Percentiles rank a stretch among this genome's conserved stretches.
Conservation (phyloP, 1,140 invertebrate species). For the Acromyrmex heyeri region DNA sequence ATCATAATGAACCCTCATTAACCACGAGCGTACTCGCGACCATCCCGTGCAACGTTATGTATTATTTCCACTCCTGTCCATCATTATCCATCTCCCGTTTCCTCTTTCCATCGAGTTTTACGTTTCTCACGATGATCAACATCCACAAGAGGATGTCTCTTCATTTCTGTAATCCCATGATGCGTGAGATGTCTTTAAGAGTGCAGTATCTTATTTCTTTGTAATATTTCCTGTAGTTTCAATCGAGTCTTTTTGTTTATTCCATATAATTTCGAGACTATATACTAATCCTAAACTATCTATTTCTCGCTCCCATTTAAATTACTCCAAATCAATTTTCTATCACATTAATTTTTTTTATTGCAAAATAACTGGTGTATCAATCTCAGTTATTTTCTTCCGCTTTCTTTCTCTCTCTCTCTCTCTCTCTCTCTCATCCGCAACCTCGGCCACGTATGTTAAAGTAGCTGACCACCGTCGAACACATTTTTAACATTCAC, state of each 20-base stretch:
- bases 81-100: constrained; percentile 46
- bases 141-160: constrained; percentile 15
- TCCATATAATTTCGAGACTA: neutral
- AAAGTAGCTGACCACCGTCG: constrained; percentile 6
- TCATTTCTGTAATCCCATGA: neutral
- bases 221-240: neutral
- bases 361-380: neutral
- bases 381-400: constrained; percentile 12
- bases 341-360: constrained; percentile 2
- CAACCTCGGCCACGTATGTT: neutral
- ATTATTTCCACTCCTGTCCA: constrained; percentile 51
- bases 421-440: neutral
- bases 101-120: constrained; percentile 32
- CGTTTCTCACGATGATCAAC: constrained; percentile 46
- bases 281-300: neutral
- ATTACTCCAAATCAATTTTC: constrained; percentile 57
- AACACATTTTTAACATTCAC: constrained; percentile 43
- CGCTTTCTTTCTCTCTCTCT: neutral
- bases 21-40: neutral
- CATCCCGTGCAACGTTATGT: constrained; percentile 1
- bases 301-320: constrained; percentile 10
- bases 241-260: neutral
- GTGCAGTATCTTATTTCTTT: neutral
- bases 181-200: neutral
- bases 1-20: constrained; percentile 56